These are phyloP conservation scores for Percina caprodes DNA, from an alignment of 2,113 vertebrate species.

Conservation along the genomic window DNA sequence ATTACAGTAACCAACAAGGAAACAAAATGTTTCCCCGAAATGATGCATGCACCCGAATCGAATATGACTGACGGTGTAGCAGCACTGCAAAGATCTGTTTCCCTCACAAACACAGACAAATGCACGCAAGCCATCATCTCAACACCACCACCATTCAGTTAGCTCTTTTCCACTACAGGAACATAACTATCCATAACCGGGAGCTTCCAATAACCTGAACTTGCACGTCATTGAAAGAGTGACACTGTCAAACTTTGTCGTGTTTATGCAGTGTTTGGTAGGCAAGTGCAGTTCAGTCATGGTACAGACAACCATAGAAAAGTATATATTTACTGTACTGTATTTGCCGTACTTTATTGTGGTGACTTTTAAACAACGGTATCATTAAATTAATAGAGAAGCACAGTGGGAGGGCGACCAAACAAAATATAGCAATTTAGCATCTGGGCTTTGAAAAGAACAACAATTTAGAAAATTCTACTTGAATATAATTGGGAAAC, in stretches of 20 bases:
- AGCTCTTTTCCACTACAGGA: not conserved
- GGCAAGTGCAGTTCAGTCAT: no score
- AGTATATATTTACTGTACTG: not conserved
- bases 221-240: not conserved
- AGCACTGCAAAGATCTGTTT: not conserved
- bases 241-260: not conserved
- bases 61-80: conserved; percentile 1
- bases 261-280: not conserved
- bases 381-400: not conserved
- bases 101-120: not conserved
- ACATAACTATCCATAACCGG: not conserved
- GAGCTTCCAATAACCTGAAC: not conserved
- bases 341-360: not conserved
- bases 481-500: not conserved
- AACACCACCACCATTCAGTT: not conserved
- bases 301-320: not conserved
- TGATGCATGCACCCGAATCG: not conserved
- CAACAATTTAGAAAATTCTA: not conserved
- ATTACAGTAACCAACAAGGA: not conserved
- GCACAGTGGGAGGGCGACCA: not conserved
- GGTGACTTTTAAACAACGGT: not conserved
- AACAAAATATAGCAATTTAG: not conserved
- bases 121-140: not conserved
- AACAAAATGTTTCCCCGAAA: conserved; percentile 21
- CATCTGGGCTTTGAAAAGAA: not conserved